Evolutionary conservation across 1,140 invertebrate genomes (phyloP).

Genomic region (Bacillus rossius): DNA sequence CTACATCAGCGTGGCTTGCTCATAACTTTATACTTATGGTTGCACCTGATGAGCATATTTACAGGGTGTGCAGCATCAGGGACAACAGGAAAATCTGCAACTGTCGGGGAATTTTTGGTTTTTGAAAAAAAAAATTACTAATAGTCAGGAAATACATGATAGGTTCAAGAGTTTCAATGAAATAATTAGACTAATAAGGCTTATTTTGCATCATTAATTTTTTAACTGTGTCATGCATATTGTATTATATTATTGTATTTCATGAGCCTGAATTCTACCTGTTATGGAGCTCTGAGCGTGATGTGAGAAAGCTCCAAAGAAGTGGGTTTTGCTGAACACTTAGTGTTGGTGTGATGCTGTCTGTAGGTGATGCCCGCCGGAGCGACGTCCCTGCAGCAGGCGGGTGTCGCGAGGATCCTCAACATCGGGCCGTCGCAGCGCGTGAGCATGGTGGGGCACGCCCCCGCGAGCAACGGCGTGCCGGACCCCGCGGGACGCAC

Average conservation of each 20-base stretch:
- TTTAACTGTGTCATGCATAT: no score
- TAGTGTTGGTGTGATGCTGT: no score
- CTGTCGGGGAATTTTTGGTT: neutral
- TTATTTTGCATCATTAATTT: no score
- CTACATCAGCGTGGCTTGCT: neutral
- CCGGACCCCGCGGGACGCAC: constrained; percentile 1
- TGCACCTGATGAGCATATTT: neutral
- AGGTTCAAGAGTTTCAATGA: neutral
- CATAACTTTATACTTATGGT: neutral
- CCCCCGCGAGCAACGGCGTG: neutral
- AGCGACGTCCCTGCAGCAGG: constrained; percentile 37
- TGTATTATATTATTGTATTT: neutral
- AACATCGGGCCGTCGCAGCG: constrained; percentile 39
- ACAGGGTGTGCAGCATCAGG: neutral
- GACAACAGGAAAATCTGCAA: neutral
- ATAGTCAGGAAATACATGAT: neutral
- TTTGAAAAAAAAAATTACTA: neutral
- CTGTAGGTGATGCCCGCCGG: constrained; percentile 39
- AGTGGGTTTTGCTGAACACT: neutral
- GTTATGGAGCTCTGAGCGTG: neutral
- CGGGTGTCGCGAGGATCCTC: constrained; percentile 43
- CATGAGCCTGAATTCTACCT: neutral
- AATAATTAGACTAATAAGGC: neutral
- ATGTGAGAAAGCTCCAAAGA: neutral
- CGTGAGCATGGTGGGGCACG: constrained; percentile 33